A percentile compares a stretch with the other conserved stretches of the same genome.
phyloP scores from a whole-genome alignment of 2,113 vertebrate genomes.

The Pogona vitticeps region DNA sequence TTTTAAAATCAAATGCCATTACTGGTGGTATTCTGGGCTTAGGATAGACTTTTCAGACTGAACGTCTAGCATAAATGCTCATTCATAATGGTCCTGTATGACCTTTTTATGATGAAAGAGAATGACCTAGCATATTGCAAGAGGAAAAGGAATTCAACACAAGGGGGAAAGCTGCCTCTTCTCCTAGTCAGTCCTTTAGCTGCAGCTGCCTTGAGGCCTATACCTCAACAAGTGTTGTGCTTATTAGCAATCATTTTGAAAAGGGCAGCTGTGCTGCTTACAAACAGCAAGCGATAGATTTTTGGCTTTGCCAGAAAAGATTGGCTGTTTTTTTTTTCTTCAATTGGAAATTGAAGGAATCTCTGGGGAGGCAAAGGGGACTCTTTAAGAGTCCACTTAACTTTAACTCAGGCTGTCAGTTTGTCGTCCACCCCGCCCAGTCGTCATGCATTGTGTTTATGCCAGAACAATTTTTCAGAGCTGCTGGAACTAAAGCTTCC shows the following conservation, averaged over 20 bases:
- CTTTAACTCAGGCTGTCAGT: neutral
- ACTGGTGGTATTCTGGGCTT: conserved; percentile 43
- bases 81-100: conserved; percentile 54
- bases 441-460: neutral
- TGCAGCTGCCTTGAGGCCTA: conserved; percentile 51
- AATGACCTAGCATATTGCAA: conserved; percentile 36
- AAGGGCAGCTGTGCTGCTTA: conserved; percentile 49
- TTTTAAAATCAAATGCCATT: conserved; percentile 44
- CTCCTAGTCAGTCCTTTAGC: conserved; percentile 29
- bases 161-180: conserved; percentile 44
- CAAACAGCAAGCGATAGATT: conserved; percentile 47
- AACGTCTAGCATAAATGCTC: conserved; percentile 41
- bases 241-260: conserved; percentile 33
- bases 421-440: conserved; percentile 11
- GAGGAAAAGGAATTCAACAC: conserved; percentile 27
- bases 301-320: conserved; percentile 38
- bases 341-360: conserved; percentile 8
- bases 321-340: conserved; percentile 37
- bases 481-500: conserved; percentile 43
- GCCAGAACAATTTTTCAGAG: conserved; percentile 32
- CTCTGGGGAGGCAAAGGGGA: neutral
- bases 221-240: conserved; percentile 37
- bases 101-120: conserved; percentile 55
- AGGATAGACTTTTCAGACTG: conserved; percentile 42
- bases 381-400: conserved; percentile 40